phyloP scores from a whole-genome alignment of 2,888 invertebrate genomes.

The Netelia melanura region DNA sequence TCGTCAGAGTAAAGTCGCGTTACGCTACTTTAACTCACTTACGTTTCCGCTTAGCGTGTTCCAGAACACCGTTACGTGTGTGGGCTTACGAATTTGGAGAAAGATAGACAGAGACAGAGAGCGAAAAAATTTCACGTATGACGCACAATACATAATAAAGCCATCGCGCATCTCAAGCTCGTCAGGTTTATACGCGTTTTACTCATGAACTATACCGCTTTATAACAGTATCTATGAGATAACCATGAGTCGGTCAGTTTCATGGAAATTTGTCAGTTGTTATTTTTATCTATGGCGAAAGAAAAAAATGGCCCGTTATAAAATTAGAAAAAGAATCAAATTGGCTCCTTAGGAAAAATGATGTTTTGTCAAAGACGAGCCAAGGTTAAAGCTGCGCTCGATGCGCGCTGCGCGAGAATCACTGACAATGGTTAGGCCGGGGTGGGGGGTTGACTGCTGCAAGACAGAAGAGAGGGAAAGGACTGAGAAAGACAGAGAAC shows the following conservation, averaged over 20 bases:
- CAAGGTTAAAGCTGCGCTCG: too few species aligned
- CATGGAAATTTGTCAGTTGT: slow-evolving; percentile 6
- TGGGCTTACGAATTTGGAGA: slow-evolving; percentile 50
- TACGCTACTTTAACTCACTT: slow-evolving; percentile 76
- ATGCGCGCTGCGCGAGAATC: neutral
- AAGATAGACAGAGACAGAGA: slow-evolving; percentile 2
- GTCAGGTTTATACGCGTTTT: slow-evolving; percentile 60
- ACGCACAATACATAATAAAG: slow-evolving; percentile 40
- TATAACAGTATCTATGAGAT: neutral
- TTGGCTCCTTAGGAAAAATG: too few species aligned
- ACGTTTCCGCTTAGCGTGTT: slow-evolving; percentile 72
- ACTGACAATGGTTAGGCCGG: neutral
- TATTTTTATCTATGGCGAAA: slow-evolving; percentile 13
- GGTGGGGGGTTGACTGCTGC: neutral
- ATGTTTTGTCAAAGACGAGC: neutral
- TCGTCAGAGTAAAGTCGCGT: slow-evolving; percentile 63
- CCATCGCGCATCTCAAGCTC: slow-evolving; percentile 18
- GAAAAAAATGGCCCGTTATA: neutral
- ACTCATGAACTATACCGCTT: neutral
- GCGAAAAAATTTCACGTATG: slow-evolving; percentile 61
- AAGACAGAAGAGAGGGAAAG: slow-evolving; percentile 16
- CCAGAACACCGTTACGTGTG: slow-evolving; percentile 61
- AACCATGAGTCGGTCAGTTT: slow-evolving; percentile 40
- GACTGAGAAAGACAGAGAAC: slow-evolving; percentile 26
- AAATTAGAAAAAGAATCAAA: neutral